Conservation (phyloP, 2,888 invertebrate genomes). For the Drosophila vallismaia region DNA sequence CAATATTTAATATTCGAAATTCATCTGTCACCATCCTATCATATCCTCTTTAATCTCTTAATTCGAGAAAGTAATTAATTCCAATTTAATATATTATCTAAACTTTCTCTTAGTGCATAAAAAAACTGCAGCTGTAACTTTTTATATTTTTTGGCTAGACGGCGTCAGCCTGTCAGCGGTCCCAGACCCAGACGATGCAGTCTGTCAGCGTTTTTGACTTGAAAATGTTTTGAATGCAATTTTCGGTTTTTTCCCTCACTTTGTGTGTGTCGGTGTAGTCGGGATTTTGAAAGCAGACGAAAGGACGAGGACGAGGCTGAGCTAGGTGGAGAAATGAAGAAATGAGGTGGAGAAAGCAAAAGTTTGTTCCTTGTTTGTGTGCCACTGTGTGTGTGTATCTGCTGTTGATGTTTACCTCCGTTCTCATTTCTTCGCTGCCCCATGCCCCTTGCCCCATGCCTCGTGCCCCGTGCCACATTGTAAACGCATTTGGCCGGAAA, state of each 20-base stretch:
- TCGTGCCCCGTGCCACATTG: constrained; percentile 50
- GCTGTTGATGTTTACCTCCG: constrained; percentile 34
- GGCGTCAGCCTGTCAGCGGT: constrained; percentile 58
- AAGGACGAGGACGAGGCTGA: constrained; percentile 1
- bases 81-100: too few species aligned
- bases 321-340: constrained; percentile 14
- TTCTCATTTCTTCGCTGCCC: constrained; percentile 2
- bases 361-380: constrained; percentile 40
- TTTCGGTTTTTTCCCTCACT: constrained; percentile 22
- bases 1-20: not conserved
- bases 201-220: constrained; percentile 69
- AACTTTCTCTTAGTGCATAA: constrained; percentile 36
- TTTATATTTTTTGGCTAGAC: constrained; percentile 46
- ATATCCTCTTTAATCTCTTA: too few species aligned
- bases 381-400: constrained; percentile 19
- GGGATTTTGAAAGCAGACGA: constrained; percentile 25
- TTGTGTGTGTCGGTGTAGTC: not conserved
- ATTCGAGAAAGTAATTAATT: too few species aligned
- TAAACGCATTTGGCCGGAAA: constrained; percentile 77
- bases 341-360: constrained; percentile 22
- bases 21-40: too few species aligned
- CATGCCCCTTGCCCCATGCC: constrained; percentile 26
- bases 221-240: constrained; percentile 64
- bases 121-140: constrained; percentile 35
- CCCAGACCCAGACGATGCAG: constrained; percentile 54